Evolutionary conservation across 1,140 invertebrate genomes (phyloP).

Genomic region (Propsilocerus akamusi): DNA sequence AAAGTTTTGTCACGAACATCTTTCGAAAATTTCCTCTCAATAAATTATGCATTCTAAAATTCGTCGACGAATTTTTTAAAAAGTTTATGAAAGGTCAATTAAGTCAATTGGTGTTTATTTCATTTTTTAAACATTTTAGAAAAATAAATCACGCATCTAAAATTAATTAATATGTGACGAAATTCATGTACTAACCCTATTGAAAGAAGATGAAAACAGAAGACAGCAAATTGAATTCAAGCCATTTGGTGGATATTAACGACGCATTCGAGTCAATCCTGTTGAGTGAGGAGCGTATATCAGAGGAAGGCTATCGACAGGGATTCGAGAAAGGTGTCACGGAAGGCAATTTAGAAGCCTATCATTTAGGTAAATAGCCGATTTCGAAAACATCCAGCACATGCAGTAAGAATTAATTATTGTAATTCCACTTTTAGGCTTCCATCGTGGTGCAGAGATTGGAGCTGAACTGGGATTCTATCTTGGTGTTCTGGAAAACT

Average conservation of each 20-base stretch:
- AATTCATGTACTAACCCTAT: no score
- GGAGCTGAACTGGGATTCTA: constrained; percentile 43
- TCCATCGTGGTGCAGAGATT: constrained; percentile 39
- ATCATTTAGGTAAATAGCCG: constrained; percentile 19
- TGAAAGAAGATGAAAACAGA: no score
- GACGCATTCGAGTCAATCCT: constrained; percentile 40
- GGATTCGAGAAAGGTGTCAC: constrained; percentile 30
- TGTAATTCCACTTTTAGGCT: constrained; percentile 35
- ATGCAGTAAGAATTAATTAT: background rate
- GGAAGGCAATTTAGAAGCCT: constrained; percentile 38
- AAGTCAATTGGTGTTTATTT: no score
- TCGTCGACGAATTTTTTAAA: no score
- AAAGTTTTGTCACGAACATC: no score
- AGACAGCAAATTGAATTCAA: no score
- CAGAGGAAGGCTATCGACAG: constrained; percentile 34
- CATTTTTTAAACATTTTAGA: no score
- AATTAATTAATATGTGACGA: no score
- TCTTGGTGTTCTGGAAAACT: constrained; percentile 25
- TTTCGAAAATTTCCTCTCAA: no score
- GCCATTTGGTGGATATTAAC: constrained; percentile 41
- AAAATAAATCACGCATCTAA: no score
- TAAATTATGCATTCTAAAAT: no score
- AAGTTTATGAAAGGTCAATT: no score
- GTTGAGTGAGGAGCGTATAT: constrained; percentile 33
- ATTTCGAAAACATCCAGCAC: background rate